Base-by-base conservation (phyloP, 2,797 vertebrate species). In the Chlorospingus flavigularis region DNA sequence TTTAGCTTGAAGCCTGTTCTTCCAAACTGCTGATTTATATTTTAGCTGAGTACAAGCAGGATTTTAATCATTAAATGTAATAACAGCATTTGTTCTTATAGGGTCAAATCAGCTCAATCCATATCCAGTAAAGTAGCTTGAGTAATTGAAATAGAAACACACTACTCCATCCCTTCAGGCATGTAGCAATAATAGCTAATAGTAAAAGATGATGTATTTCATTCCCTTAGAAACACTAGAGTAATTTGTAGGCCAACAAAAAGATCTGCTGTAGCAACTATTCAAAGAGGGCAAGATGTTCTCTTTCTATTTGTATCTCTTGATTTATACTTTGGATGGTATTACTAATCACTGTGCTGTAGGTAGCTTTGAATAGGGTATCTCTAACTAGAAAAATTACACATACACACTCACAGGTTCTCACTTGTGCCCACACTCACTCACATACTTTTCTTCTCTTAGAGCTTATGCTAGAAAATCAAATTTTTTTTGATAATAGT, bases 51-150 rank as follows among this genome's bases (percentile, higher is more conserved):
- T 54, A 57, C 60, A 58, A 95, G 92, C 62, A 95, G 95, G 91
- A 87, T 96, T 97, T 95, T 96, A 94, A 96, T 97, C 94, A 95
- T 93, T 96, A 96, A 95, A 88, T 90, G 86, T 95, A 97, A 95
- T 93, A 94, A 94, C 72, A 94, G 75, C 33, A 84, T 95, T 96
- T 94, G 73, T 95, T 94, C 92, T 94, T 92, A 86, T 67, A 90
- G 91, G 71, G 94, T 91, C 89, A 97, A 95, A 94, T 90, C 85
- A 43, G 70, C 82, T 88, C 89, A 88, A 95, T 92, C 85, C 91
- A 70, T 90, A 96, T 39, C 82, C 73, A 76, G 79, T 92, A 90
- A 95, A 94, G 93, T 81, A 92, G 48, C 60, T 70, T 51, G 63
- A 81, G 90, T 95, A 95, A 96, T 88, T 94, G 95, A 95, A 96